A percentile compares a stretch with the other conserved stretches of the same genome.
These are phyloP conservation scores for Dynastes maya DNA, from an alignment of 2,888 invertebrate species.

Conservation along the genomic window DNA sequence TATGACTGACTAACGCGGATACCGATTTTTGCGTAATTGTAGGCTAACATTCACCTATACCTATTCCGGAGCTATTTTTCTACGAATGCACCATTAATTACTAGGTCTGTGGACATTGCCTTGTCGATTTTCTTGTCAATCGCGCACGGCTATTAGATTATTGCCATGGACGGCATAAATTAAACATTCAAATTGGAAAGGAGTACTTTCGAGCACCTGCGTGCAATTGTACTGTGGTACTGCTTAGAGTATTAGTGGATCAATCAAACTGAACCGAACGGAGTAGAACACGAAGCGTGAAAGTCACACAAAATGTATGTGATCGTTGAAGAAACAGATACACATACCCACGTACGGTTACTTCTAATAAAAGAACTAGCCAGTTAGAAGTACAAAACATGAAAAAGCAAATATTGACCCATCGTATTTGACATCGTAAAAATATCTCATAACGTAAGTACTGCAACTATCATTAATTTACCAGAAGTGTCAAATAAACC, in stretches of 20 bases:
- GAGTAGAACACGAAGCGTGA: not conserved
- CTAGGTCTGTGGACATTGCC: slow-evolving; percentile 2
- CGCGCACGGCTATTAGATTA: slow-evolving; percentile 25
- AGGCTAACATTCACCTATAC: slow-evolving; percentile 14
- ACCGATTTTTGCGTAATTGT: slow-evolving; percentile 14
- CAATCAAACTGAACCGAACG: not conserved
- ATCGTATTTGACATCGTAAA: too few relatives aligned
- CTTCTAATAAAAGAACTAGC: too few relatives aligned
- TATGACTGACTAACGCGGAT: not conserved
- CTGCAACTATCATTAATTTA: too few relatives aligned
- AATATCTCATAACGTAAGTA: too few relatives aligned
- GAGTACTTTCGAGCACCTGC: slow-evolving; percentile 14
- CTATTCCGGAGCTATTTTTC: not conserved
- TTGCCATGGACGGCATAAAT: slow-evolving; percentile 41
- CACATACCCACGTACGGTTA: too few relatives aligned
- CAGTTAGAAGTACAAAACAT: too few relatives aligned
- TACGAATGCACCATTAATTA: not conserved
- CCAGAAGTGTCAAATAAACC: too few relatives aligned
- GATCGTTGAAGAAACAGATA: not conserved
- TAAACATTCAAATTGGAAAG: slow-evolving; percentile 42
- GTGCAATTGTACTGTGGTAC: not conserved
- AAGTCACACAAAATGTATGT: not conserved
- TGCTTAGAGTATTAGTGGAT: not conserved
- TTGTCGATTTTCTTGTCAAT: slow-evolving; percentile 22
- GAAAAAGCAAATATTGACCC: too few relatives aligned